Base-by-base conservation (phyloP, 2,888 invertebrate species). In the Chloroclysta siterata region DNA sequence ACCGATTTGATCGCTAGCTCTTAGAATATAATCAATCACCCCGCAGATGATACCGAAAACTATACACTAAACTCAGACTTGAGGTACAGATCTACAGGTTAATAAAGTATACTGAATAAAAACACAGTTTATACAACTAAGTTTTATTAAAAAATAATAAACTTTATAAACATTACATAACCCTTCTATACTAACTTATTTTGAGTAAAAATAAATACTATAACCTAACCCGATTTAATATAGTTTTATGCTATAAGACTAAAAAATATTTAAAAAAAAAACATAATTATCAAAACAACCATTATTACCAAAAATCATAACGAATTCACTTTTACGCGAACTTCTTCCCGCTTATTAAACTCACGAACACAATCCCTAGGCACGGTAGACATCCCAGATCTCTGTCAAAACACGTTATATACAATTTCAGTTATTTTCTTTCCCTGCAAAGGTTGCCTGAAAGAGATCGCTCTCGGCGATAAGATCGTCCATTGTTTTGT, bases 141-240 rank as follows among this genome's bases (percentile, higher is more conserved):
- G 29, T 60, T 65, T 60, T 57, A 60, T 60, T 65, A 10, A 56
- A 65, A 65, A 48, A 61, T 57, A 65, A 65, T 61, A 60, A 61
- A 61, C 60, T 60, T 58, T 61, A 60, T 22, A 60, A 57, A 58
- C 52, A 60, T 57, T 57, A 57, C 61, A 51, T 65, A 65, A 65
- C 60, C 65, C 57, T 55, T 48, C 52, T 51, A 61, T 29, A 39
- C 53, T 56, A 55, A 46, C 44, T 59, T 53, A 66, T 36, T 33
- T 42, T 13, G 22, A 47, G 39, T 36, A 57, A 5, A 58, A 67
- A 69, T 69, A 70, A 70, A 67, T 67, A 69, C 55, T 63, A 64
- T 53, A 51, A 52, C 48, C 65, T 65, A 65, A n/a, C 61, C 69
- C 67, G 47, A 62, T 60, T 52, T 60, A 57, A 36, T 53, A 63